Evolutionary conservation across 1,140 invertebrate species (phyloP).

Genomic region (Bombus sibiricus): DNA sequence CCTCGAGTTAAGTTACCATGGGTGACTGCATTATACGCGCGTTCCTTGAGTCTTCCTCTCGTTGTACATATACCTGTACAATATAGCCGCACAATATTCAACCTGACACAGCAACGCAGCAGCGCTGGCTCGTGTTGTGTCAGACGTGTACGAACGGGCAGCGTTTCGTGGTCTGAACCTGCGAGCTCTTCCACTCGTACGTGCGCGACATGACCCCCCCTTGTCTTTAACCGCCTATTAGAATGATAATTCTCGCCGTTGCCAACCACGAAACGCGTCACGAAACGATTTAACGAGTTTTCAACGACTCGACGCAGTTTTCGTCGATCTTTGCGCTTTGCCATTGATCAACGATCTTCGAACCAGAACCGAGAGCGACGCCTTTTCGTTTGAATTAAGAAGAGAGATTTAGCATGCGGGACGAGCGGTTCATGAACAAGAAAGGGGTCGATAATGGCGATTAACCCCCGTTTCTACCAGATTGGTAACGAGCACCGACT

Average conservation of each 20-base stretch:
- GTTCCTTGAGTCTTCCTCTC: neutral
- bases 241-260: neutral
- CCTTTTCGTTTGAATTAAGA: neutral
- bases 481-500: too few species aligned
- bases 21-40: conserved; percentile 4
- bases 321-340: neutral
- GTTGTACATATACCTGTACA: neutral
- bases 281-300: neutral
- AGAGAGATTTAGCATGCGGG: neutral
- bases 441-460: neutral
- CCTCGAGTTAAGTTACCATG: conserved; percentile 53
- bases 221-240: neutral
- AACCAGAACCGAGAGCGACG: neutral
- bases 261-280: neutral
- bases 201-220: neutral
- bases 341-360: neutral
- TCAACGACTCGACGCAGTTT: neutral
- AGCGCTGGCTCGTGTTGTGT: neutral
- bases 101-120: neutral
- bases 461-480: neutral
- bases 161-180: neutral
- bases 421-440: neutral
- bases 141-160: too few species aligned
- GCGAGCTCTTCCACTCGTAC: neutral
- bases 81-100: neutral